A percentile compares a stretch with the other conserved stretches of the same genome.
phyloP scores from a whole-genome alignment of 2,113 vertebrate genomes.

The Ahaetulla prasina region DNA sequence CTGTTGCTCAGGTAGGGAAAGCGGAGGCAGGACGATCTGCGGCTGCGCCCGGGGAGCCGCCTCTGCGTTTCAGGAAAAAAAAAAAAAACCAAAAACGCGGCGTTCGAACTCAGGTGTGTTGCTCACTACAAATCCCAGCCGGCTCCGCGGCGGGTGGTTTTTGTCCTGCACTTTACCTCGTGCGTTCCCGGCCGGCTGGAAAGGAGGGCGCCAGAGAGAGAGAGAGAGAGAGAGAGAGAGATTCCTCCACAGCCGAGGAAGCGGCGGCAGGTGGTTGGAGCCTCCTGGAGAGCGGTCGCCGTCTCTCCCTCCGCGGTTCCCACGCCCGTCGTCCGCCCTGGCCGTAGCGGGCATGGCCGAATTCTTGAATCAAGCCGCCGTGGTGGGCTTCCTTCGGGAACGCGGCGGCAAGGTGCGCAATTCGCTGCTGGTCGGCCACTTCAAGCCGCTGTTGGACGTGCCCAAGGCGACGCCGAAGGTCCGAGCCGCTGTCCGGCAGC shows the following conservation, averaged over 20 bases:
- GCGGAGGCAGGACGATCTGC: too few relatives aligned
- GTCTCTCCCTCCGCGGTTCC: too few relatives aligned
- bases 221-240: rapidly evolving
- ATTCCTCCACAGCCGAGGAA: neutral
- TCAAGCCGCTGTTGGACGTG: conserved; percentile 70
- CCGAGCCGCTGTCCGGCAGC: conserved; percentile 70
- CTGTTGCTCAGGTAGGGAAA: neutral
- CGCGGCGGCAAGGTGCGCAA: conserved; percentile 73
- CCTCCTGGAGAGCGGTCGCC: neutral
- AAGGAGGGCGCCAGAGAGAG: neutral
- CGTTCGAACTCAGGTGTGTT: neutral
- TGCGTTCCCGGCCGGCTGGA: neutral
- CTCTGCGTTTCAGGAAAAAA: neutral
- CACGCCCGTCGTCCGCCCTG: neutral
- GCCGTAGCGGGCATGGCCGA: conserved; percentile 44
- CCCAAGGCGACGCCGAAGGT: conserved; percentile 58
- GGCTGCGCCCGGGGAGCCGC: neutral
- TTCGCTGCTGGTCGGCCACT: conserved; percentile 72
- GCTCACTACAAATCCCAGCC: conserved; percentile 26
- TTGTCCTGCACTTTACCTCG: neutral
- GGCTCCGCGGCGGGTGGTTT: neutral
- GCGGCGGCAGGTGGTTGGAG: neutral
- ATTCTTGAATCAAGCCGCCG: conserved; percentile 70
- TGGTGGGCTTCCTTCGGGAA: conserved; percentile 72
- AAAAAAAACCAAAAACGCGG: too few relatives aligned